A percentile compares a stretch with the other conserved stretches of the same genome.
These are phyloP conservation scores for Discoglossus pictus DNA, from an alignment of 2,797 vertebrate genomes.

Conservation along the genomic window DNA sequence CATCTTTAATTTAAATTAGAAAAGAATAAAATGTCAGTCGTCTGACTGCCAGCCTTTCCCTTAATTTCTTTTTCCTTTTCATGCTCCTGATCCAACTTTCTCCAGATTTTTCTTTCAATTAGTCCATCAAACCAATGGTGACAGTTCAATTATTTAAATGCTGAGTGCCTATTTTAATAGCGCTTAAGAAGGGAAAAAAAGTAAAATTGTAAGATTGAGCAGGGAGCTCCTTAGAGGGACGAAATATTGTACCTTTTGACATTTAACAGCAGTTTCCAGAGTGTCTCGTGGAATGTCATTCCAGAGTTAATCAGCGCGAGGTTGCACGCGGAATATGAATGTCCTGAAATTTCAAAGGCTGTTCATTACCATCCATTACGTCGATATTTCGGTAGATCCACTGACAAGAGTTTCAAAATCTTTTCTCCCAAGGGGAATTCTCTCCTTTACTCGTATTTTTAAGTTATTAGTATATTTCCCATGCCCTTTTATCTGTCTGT, in stretches of 20 bases:
- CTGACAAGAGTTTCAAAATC: slow-evolving; percentile 26
- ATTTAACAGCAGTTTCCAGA: slow-evolving; percentile 28
- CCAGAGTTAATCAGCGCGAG: slow-evolving; percentile 13
- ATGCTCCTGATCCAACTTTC: slow-evolving; percentile 26
- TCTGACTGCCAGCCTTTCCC: slow-evolving; percentile 1
- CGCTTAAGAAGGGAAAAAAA: slow-evolving; percentile 3
- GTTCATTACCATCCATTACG: slow-evolving; percentile 43
- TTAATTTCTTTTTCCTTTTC: slow-evolving; percentile 27
- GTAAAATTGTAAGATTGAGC: not conserved
- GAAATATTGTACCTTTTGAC: slow-evolving; percentile 14
- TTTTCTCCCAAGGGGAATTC: slow-evolving; percentile 1
- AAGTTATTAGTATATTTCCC: not conserved
- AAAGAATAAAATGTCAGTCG: slow-evolving; percentile 16
- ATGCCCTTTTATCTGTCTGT: slow-evolving; percentile 25
- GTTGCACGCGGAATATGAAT: slow-evolving; percentile 15
- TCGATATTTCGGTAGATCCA: slow-evolving; percentile 4
- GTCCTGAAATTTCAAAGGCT: slow-evolving; percentile 28
- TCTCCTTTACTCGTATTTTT: not conserved
- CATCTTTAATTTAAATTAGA: slow-evolving; percentile 36
- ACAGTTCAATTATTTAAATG: slow-evolving; percentile 48
- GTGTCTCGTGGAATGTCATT: not conserved
- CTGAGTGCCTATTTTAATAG: slow-evolving; percentile 31
- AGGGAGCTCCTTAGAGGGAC: slow-evolving; percentile 12
- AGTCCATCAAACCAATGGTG: slow-evolving; percentile 35
- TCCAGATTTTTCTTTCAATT: slow-evolving; percentile 42